A percentile compares a stretch with the other conserved stretches of the same genome.
Evolutionary conservation across 2,888 invertebrate species (phyloP).

Genomic region (Leucophenga montana): DNA sequence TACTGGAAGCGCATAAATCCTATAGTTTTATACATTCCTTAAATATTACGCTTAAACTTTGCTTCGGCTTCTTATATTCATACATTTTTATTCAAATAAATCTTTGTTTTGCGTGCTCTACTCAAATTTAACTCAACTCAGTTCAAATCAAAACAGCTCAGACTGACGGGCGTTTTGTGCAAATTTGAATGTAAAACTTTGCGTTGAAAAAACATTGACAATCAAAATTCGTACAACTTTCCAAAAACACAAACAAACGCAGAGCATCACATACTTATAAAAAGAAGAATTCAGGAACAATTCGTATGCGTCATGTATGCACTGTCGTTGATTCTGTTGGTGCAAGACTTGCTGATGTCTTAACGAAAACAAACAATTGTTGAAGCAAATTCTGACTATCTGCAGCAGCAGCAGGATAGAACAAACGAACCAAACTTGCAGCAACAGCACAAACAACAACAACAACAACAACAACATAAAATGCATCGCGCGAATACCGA

Average conservation of each 20-base stretch:
- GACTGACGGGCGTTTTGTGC: background rate
- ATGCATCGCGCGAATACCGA: background rate
- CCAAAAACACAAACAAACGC: conserved; percentile 41
- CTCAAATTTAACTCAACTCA: too few species aligned
- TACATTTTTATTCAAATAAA: conserved; percentile 41
- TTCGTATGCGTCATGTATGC: conserved; percentile 51
- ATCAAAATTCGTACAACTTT: conserved; percentile 41
- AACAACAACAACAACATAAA: too few species aligned
- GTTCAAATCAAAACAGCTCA: background rate
- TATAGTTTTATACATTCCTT: too few species aligned
- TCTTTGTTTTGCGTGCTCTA: background rate
- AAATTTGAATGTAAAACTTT: conserved; percentile 5
- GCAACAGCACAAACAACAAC: too few species aligned
- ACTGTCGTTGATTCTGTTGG: too few species aligned
- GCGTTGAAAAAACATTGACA: conserved; percentile 31
- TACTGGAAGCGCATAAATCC: too few species aligned
- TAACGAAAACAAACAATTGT: background rate
- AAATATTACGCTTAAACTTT: too few species aligned
- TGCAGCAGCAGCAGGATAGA: background rate
- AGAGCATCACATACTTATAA: conserved; percentile 36
- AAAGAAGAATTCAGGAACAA: conserved; percentile 49
- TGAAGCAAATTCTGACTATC: background rate
- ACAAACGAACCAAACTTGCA: conserved; percentile 28
- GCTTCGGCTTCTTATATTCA: too few species aligned
- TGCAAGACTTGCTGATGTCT: conserved; percentile 28